Conservation (phyloP, 2,113 vertebrate species). For the Mionectes macconnelli region DNA sequence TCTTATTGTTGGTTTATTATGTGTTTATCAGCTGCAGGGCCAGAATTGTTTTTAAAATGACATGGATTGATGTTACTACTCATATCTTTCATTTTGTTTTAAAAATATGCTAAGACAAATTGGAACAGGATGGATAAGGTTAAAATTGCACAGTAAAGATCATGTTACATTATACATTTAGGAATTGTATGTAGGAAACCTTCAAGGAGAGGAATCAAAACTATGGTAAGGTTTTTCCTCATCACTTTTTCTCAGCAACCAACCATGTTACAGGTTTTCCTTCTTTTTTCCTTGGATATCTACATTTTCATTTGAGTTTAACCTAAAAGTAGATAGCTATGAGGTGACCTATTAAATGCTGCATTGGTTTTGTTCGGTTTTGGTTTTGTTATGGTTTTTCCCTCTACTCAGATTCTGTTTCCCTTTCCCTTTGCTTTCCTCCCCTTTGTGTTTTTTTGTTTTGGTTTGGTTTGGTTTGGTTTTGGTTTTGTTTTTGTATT, state of each 20-base stretch:
- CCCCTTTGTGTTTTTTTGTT: too few species aligned
- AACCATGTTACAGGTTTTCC: not conserved
- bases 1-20: not conserved
- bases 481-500: too few species aligned
- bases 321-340: not conserved
- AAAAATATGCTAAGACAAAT: not conserved
- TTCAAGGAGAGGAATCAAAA: not conserved
- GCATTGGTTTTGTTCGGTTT: accelerated
- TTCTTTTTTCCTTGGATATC: not conserved
- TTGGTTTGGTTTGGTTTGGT: accelerated
- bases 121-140: not conserved
- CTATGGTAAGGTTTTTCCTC: not conserved
- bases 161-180: not conserved
- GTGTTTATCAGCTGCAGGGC: not conserved
- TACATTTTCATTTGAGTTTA: not conserved
- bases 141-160: not conserved
- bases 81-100: not conserved
- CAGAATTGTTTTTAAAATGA: not conserved
- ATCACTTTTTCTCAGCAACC: not conserved
- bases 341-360: not conserved
- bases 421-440: too few species aligned
- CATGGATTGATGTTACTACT: not conserved
- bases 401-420: not conserved
- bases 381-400: not conserved
- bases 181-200: not conserved